phyloP scores from a whole-genome alignment of 2,113 vertebrate genomes.

The Holacanthus passer region DNA sequence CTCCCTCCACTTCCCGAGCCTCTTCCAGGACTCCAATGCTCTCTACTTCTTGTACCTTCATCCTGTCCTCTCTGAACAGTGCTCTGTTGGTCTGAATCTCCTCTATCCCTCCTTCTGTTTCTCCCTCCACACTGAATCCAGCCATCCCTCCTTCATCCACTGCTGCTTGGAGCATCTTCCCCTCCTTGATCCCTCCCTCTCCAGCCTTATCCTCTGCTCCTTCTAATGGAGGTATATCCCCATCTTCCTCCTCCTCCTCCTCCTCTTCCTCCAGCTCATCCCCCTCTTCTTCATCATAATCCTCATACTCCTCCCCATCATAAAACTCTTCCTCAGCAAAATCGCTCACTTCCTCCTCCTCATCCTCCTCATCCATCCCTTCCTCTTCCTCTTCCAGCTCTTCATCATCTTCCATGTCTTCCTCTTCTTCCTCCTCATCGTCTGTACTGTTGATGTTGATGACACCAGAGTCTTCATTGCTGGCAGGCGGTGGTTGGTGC shows the following conservation, averaged over 20 bases:
- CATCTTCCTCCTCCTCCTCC: slow-evolving; percentile 75
- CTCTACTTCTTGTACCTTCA: slow-evolving; percentile 79
- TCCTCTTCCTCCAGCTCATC: slow-evolving; percentile 76
- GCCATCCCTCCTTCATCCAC: slow-evolving; percentile 57
- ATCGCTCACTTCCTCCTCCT: slow-evolving; percentile 87
- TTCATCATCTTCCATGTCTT: slow-evolving; percentile 88
- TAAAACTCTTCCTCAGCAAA: slow-evolving; percentile 78
- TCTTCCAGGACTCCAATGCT: slow-evolving; percentile 80
- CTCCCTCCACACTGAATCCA: slow-evolving; percentile 68
- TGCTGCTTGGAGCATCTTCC: slow-evolving; percentile 58
- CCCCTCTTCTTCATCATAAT: slow-evolving; percentile 76
- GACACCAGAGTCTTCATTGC: slow-evolving; percentile 87
- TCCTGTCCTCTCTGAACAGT: slow-evolving; percentile 58
- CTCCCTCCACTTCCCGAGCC: slow-evolving; percentile 52
- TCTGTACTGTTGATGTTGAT: slow-evolving; percentile 94
- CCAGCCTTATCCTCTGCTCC: slow-evolving; percentile 70
- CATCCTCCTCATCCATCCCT: slow-evolving; percentile 83
- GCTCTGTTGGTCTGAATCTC: slow-evolving; percentile 80
- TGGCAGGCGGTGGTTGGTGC: slow-evolving; percentile 61
- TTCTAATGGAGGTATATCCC: slow-evolving; percentile 78
- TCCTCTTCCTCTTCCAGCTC: slow-evolving; percentile 87
- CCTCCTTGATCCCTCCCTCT: slow-evolving; percentile 59
- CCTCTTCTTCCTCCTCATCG: slow-evolving; percentile 89
- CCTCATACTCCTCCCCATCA: slow-evolving; percentile 75
- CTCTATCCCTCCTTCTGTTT: slow-evolving; percentile 79